Conservation (phyloP, 2,888 invertebrate species). For the Protodeltote pygarga region DNA sequence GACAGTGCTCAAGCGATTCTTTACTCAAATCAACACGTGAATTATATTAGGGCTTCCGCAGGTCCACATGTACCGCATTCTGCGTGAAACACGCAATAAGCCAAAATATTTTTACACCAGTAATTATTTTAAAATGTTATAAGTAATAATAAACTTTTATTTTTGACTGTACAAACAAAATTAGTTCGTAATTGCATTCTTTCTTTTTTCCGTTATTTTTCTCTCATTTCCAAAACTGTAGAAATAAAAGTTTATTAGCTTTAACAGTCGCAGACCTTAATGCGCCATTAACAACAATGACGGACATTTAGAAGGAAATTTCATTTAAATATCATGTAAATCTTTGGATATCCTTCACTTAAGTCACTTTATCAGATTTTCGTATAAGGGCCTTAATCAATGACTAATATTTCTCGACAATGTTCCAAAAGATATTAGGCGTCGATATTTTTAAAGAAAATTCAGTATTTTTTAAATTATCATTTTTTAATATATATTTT, state of each 20-base stretch:
- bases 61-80: no score
- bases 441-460: no score
- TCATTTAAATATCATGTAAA: constrained; percentile 29
- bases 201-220: constrained; percentile 30
- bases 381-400: not conserved
- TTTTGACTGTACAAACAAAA: constrained; percentile 13
- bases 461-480: no score
- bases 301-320: constrained; percentile 26
- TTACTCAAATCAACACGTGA: no score
- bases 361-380: constrained; percentile 35
- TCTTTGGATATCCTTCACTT: constrained; percentile 19
- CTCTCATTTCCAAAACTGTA: constrained; percentile 13
- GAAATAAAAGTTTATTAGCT: constrained; percentile 34
- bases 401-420: no score
- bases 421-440: no score
- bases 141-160: constrained; percentile 8
- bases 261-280: constrained; percentile 25
- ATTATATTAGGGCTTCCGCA: no score
- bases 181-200: constrained; percentile 32
- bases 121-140: no score
- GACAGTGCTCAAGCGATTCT: no score
- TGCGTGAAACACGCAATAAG: no score
- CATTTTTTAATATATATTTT: no score
- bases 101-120: no score
- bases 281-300: constrained; percentile 33